Percentiles rank a stretch among this genome's conserved stretches.
These are phyloP conservation scores for Drosophila kokeensis DNA, from an alignment of 2,888 invertebrate species.

Conservation along the genomic window DNA sequence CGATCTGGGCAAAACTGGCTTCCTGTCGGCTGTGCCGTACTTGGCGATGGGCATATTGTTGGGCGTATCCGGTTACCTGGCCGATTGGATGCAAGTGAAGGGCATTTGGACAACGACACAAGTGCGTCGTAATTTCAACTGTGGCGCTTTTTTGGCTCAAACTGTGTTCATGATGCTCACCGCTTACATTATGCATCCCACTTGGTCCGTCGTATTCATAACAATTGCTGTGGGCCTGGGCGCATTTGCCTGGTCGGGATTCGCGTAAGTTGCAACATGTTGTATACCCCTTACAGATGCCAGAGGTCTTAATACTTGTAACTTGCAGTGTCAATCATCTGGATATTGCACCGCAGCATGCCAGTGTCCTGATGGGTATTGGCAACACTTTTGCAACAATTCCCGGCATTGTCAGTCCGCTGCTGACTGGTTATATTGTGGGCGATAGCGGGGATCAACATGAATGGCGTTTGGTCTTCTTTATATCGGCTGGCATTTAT, in stretches of 20 bases:
- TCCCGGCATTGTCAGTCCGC: constrained; percentile 96
- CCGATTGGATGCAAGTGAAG: constrained; percentile 90
- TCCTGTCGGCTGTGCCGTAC: constrained; percentile 94
- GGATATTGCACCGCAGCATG: constrained; percentile 96
- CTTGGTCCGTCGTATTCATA: constrained; percentile 91
- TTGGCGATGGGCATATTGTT: constrained; percentile 93
- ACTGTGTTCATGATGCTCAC: constrained; percentile 94
- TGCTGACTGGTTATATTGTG: constrained; percentile 92
- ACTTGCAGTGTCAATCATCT: constrained; percentile 91
- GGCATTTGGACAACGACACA: constrained; percentile 90
- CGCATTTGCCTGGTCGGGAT: constrained; percentile 97
- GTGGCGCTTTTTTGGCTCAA: constrained; percentile 91
- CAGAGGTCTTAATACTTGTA: constrained; percentile 3
- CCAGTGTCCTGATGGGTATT: constrained; percentile 95
- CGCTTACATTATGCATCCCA: constrained; percentile 89
- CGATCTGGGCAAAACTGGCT: constrained; percentile 91
- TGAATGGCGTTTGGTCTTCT: constrained; percentile 95
- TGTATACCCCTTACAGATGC: not conserved
- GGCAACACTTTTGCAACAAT: constrained; percentile 96
- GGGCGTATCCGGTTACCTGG: constrained; percentile 92
- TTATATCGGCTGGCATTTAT: constrained; percentile 93
- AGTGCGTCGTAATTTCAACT: constrained; percentile 91
- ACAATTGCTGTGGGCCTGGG: constrained; percentile 95
- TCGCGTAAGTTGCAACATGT: constrained; percentile 87
- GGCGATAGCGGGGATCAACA: constrained; percentile 86